These are phyloP conservation scores for Cricetomys ansorgei DNA, from an alignment of 2,113 vertebrate species.

Conservation along the genomic window DNA sequence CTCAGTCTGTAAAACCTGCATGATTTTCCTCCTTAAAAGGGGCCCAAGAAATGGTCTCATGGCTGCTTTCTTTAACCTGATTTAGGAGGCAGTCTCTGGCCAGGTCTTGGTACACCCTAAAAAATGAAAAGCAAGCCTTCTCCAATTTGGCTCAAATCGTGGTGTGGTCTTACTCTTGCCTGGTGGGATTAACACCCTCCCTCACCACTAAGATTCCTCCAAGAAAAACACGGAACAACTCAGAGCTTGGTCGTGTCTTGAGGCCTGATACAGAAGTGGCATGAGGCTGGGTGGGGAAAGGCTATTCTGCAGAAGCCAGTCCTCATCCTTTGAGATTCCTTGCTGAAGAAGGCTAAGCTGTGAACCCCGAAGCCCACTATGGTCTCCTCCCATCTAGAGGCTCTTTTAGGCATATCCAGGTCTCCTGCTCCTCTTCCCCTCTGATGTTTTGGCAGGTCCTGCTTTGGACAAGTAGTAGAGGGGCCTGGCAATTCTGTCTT, in stretches of 20 bases:
- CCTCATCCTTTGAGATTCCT: background rate
- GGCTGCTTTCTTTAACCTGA: no score
- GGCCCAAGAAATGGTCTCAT: no score
- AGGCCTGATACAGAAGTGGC: background rate
- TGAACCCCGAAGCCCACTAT: background rate
- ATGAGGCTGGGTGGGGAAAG: background rate
- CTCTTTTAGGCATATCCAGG: background rate
- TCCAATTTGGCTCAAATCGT: no score
- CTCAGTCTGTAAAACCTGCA: no score
- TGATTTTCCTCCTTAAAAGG: no score
- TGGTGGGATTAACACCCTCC: no score
- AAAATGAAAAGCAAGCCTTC: no score
- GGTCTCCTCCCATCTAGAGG: background rate
- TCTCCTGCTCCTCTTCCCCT: background rate
- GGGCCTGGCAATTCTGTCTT: background rate
- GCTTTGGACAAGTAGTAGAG: slow-evolving; percentile 1
- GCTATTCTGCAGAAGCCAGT: background rate
- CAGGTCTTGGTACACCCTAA: no score
- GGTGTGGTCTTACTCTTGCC: no score
- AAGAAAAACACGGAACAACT: slow-evolving; percentile 28
- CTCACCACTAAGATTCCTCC: background rate
- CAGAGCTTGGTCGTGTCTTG: background rate
- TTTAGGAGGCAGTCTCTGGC: no score
- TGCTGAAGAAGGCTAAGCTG: background rate
- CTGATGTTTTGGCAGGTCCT: background rate